Evolutionary conservation across 1,140 invertebrate genomes (phyloP), one percentile per base, ranked within the genome.

Genomic region (Pseudomyrmex gracilis): DNA sequence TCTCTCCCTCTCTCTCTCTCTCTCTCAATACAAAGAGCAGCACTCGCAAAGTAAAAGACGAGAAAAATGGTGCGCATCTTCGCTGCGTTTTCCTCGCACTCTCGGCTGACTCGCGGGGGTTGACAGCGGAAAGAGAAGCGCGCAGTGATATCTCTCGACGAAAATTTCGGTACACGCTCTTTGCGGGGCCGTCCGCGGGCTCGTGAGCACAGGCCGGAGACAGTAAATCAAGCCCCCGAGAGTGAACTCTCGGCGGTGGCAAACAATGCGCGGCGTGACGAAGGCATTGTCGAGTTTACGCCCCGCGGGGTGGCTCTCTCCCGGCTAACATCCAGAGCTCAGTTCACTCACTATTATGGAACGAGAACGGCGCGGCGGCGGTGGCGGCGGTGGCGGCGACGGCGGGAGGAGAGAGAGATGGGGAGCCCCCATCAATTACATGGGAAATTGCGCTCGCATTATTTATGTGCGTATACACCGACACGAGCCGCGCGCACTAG

Each of bases 201-300:
- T 89, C 78, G 83, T 86, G 85, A 82, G 83, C 73, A 73, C 66
- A 83, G 34, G 84, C 83, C 87, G 73, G 88, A 80, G 86, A 89
- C 90, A 83, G 90, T 92, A 92, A 92, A 92, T 92, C 92, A 92
- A 91, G 73, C 78, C 61, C 74, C 63, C 74, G 20, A 71, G 87
- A 74, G 87, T 89, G 87, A 91, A 91, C 91, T 90, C 89, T 87
- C 86, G 90, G 85, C 86, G 85, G 84, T 86, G 89, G 87, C 92
- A 93, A 93, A 93, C 93, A 93, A 93, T 92, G 92, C 92, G 85
- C 86, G 90, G 86, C 92, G 91, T 93, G 92, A 93, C 92, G 92
- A 92, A 91, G 92, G 91, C 89, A 92, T 93, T 93, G 93, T 93
- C 90, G 91, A 91, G 91, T 93, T 93, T 92, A 93, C 93, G 91